These are phyloP conservation scores for Diacarnus erythraeanus DNA, from an alignment of 37 sponge, comb jelly and placozoan species.

Conservation along the genomic window DNA sequence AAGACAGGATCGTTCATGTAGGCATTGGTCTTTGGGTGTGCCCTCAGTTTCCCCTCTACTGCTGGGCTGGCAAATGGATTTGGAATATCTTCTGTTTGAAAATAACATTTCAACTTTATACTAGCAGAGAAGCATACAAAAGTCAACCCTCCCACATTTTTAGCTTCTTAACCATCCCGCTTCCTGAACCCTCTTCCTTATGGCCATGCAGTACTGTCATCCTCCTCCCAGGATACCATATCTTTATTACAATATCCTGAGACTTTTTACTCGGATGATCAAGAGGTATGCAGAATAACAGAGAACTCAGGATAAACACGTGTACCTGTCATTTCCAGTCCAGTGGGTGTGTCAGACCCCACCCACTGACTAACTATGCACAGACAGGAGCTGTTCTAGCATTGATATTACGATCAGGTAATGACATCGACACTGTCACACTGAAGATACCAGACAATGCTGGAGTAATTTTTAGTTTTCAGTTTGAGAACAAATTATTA, in stretches of 20 bases:
- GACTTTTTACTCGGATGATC: no score
- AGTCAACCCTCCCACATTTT: no score
- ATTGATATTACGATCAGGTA: slow-evolving; percentile 15
- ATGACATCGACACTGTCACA: not conserved
- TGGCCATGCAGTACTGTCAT: no score
- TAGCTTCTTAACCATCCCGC: no score
- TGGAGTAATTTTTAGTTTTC: no score
- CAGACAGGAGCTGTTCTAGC: slow-evolving; percentile 5
- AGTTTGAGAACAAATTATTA: no score
- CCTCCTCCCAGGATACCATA: no score
- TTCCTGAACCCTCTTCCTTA: no score
- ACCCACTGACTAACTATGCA: slow-evolving; percentile 24
- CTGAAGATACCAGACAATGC: slow-evolving; percentile 21
- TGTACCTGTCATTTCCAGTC: slow-evolving; percentile 13
- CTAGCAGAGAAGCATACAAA: no score
- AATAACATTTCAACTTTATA: not conserved
- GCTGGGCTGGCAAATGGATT: slow-evolving; percentile 72
- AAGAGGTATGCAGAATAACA: no score
- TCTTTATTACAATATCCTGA: no score
- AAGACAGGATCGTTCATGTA: slow-evolving; percentile 66
- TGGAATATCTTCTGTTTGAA: slow-evolving; percentile 7
- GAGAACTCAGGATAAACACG: no score
- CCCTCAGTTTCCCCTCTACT: slow-evolving; percentile 32
- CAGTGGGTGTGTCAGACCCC: slow-evolving; percentile 4
- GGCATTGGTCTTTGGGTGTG: slow-evolving; percentile 47